phyloP scores from a whole-genome alignment of 2,888 invertebrate species.

The Nephrocerus scutellatus region DNA sequence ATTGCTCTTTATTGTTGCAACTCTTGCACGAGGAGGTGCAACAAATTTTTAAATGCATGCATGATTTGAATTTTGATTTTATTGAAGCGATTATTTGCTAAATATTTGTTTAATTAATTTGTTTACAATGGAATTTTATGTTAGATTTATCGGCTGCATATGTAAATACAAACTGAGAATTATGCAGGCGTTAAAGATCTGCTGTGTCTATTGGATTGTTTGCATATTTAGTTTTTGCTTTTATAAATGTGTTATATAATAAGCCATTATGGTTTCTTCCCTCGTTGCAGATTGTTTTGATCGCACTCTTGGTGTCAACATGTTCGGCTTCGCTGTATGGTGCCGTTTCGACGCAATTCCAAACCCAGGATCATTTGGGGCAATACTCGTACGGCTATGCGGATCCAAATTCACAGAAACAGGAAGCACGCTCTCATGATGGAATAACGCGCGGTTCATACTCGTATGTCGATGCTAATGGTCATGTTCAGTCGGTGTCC shows the following conservation, averaged over 20 bases:
- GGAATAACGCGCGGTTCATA: slow-evolving; percentile 61
- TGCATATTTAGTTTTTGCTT: slow-evolving; percentile 2
- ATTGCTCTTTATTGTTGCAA: no score
- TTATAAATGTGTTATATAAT: slow-evolving; percentile 1
- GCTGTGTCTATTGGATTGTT: slow-evolving; percentile 3
- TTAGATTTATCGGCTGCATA: slow-evolving; percentile 8
- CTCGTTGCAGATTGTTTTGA: slow-evolving; percentile 36
- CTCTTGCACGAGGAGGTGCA: no score
- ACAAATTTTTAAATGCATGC: no score
- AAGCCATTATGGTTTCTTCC: slow-evolving; percentile 6
- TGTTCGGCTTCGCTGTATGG: slow-evolving; percentile 42
- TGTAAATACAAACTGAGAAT: no score
- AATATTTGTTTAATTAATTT: neutral
- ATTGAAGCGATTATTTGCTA: neutral
- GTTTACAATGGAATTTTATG: neutral
- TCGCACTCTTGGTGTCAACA: slow-evolving; percentile 41
- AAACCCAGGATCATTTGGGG: slow-evolving; percentile 57
- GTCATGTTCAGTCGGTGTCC: slow-evolving; percentile 57
- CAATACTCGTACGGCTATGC: slow-evolving; percentile 58
- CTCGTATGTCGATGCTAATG: slow-evolving; percentile 62
- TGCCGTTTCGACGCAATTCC: slow-evolving; percentile 51
- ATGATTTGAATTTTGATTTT: no score
- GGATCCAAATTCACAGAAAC: slow-evolving; percentile 58
- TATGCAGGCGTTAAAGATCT: no score
- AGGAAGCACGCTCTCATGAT: slow-evolving; percentile 55